A percentile compares a stretch with the other conserved stretches of the same genome.
Evolutionary conservation across 2,888 invertebrate species (phyloP).

Genomic region (Nebria salina): DNA sequence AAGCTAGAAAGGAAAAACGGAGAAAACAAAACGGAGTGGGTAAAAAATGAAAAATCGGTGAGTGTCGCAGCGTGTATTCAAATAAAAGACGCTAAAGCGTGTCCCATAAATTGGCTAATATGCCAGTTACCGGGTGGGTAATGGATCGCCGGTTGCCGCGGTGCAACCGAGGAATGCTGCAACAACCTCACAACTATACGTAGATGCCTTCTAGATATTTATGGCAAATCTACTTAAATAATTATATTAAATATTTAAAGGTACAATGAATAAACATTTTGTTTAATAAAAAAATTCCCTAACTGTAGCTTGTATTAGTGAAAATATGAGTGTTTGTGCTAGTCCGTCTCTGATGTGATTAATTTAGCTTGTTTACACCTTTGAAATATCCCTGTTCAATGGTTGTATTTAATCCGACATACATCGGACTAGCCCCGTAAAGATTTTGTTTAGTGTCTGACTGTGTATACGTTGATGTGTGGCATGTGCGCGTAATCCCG

Average conservation of each 20-base stretch:
- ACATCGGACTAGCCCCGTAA: constrained; percentile 21
- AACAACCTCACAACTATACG: background rate
- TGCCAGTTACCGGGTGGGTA: constrained; percentile 23
- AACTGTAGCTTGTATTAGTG: no score
- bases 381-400: constrained; percentile 21
- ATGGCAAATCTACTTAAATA: background rate
- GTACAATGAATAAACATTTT: no score
- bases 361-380: constrained; percentile 41
- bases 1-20: constrained; percentile 24
- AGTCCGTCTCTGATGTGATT: constrained; percentile 25
- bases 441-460: constrained; percentile 19
- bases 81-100: constrained; percentile 23
- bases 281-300: no score
- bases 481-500: constrained; percentile 30
- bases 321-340: background rate
- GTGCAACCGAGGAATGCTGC: constrained; percentile 19
- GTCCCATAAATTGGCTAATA: constrained; percentile 31
- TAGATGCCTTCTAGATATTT: background rate
- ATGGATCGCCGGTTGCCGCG: constrained; percentile 16
- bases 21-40: constrained; percentile 3
- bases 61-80: constrained; percentile 28
- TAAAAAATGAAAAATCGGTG: constrained; percentile 15
- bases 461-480: constrained; percentile 14
- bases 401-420: constrained; percentile 26
- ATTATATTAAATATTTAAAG: no score